Evolutionary conservation across 2,888 invertebrate species (phyloP).

Genomic region (Melieria crassipennis): DNA sequence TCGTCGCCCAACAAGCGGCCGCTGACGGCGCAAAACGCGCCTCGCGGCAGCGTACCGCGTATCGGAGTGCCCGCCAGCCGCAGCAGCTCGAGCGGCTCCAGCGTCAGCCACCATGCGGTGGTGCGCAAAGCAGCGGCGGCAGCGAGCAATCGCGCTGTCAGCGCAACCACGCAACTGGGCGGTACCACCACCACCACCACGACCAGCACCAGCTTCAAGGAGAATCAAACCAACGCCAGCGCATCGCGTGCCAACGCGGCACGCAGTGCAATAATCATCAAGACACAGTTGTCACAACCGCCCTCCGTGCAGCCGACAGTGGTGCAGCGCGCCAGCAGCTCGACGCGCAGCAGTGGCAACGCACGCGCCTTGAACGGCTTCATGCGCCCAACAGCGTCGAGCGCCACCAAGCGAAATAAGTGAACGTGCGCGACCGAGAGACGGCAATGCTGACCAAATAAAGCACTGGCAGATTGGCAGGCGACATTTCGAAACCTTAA

Average conservation of each 20-base stretch:
- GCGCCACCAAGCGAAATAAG: constrained; percentile 74
- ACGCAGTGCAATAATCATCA: constrained; percentile 57
- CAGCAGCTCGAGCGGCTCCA: constrained; percentile 71
- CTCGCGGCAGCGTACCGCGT: constrained; percentile 55
- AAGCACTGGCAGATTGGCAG: too few species aligned
- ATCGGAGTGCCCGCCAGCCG: constrained; percentile 70
- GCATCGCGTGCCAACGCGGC: constrained; percentile 48
- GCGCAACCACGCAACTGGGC: constrained; percentile 68
- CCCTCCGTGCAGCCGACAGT: constrained; percentile 38
- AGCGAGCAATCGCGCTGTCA: constrained; percentile 41
- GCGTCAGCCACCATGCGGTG: constrained; percentile 67
- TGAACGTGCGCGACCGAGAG: constrained; percentile 22
- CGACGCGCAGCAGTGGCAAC: constrained; percentile 44
- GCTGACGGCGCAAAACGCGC: constrained; percentile 67
- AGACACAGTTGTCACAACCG: constrained; percentile 53
- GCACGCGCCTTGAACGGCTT: constrained; percentile 70
- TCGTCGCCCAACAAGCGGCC: constrained; percentile 66
- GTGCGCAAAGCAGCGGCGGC: constrained; percentile 39
- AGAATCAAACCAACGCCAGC: constrained; percentile 54
- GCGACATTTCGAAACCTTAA: too few species aligned
- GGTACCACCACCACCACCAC: constrained; percentile 34
- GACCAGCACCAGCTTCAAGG: constrained; percentile 67
- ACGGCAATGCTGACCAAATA: too few species aligned
- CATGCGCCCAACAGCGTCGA: constrained; percentile 89
- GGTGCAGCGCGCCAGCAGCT: constrained; percentile 44